Evolutionary conservation across 2,113 vertebrate species (phyloP).

Genomic region (Syngnathus floridae): DNA sequence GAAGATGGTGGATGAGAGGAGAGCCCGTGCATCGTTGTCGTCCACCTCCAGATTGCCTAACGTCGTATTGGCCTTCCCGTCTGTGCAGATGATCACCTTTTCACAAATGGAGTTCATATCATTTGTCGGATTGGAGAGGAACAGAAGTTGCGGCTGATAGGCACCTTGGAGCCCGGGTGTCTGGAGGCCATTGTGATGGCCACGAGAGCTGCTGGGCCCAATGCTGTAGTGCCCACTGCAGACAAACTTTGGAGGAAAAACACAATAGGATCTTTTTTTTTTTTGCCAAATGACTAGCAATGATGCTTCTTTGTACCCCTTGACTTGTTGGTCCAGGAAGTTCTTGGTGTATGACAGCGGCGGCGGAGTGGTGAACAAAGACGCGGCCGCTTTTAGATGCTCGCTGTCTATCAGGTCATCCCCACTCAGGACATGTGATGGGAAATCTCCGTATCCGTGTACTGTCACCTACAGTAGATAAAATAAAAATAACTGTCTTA

Average conservation of each 20-base stretch:
- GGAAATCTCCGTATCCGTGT: slow-evolving; percentile 46
- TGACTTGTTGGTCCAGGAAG: slow-evolving; percentile 50
- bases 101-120: background rate
- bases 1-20: slow-evolving; percentile 67
- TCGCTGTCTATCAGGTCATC: slow-evolving; percentile 42
- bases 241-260: slow-evolving; percentile 45
- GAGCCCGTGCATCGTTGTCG: slow-evolving; percentile 48
- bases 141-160: background rate
- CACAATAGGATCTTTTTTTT: background rate
- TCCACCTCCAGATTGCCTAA: slow-evolving; percentile 68
- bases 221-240: slow-evolving; percentile 64
- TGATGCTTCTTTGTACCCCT: slow-evolving; percentile 34
- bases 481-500: too few species aligned
- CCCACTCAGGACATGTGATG: slow-evolving; percentile 27
- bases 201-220: slow-evolving; percentile 71
- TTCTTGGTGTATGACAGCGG: slow-evolving; percentile 53
- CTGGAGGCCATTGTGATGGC: slow-evolving; percentile 68
- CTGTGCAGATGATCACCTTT: slow-evolving; percentile 75
- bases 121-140: background rate
- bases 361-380: slow-evolving; percentile 48
- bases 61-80: slow-evolving; percentile 71
- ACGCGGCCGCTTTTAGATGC: slow-evolving; percentile 48
- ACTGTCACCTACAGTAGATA: slow-evolving; percentile 50
- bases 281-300: background rate
- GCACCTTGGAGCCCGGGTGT: slow-evolving; percentile 70